Evolutionary conservation across 2,113 vertebrate genomes (phyloP).

Genomic region (Cygnus buccinator): DNA sequence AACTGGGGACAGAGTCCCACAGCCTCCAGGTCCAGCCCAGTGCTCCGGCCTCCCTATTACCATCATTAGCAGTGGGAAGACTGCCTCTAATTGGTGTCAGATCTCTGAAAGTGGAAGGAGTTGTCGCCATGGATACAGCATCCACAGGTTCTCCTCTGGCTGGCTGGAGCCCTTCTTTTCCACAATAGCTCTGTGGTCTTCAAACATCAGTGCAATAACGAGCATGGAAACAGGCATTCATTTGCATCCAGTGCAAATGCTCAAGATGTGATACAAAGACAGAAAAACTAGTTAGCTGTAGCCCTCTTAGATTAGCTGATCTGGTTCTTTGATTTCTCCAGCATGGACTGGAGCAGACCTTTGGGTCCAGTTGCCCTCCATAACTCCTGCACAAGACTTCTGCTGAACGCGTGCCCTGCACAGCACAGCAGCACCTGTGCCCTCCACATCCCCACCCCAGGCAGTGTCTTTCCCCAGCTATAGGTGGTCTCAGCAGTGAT

Average conservation of each 20-base stretch:
- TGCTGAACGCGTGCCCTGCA: background rate
- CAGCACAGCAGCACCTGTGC: too few species aligned
- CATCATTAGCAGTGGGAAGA: background rate
- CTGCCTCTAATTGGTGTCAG: background rate
- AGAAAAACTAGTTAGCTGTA: background rate
- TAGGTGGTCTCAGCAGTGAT: background rate
- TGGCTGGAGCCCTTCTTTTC: background rate
- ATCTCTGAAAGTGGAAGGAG: background rate
- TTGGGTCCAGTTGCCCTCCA: background rate
- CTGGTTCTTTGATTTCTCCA: background rate
- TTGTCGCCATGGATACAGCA: background rate
- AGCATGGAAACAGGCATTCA: background rate
- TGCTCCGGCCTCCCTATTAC: background rate
- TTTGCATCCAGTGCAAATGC: background rate
- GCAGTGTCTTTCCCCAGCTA: accelerated
- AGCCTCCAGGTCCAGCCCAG: background rate
- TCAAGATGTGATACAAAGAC: background rate
- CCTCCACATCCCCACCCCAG: background rate
- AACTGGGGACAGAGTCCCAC: background rate
- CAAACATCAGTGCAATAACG: background rate
- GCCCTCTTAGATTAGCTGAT: background rate
- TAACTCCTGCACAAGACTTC: background rate
- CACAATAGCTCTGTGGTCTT: background rate
- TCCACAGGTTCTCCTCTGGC: background rate
- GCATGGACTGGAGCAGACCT: background rate